A percentile compares a stretch with the other conserved stretches of the same genome.
These are phyloP conservation scores for Halesus radiatus DNA, from an alignment of 1,140 invertebrate species.

Conservation along the genomic window DNA sequence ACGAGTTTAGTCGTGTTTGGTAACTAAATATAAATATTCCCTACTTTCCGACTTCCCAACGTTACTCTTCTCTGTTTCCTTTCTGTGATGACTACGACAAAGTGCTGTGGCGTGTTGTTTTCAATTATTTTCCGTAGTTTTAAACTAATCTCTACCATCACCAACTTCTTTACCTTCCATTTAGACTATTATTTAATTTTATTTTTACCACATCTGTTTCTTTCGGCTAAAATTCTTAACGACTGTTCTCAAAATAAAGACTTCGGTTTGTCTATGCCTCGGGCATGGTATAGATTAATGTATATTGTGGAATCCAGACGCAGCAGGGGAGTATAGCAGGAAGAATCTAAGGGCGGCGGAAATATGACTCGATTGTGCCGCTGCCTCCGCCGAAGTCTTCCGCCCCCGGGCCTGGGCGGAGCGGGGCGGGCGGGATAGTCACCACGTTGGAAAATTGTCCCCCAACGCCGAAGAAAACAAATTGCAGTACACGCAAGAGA, in stretches of 20 bases:
- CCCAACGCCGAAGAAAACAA: constrained; percentile 21
- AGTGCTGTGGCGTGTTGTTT: no score
- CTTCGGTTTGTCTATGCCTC: neutral
- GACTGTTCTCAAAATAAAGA: neutral
- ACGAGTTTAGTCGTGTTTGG: no score
- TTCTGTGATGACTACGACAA: no score
- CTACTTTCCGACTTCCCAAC: no score
- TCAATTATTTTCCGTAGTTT: no score
- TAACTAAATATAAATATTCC: no score
- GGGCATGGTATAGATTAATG: neutral
- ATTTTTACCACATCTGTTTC: no score
- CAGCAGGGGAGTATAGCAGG: neutral
- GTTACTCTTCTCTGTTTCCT: no score
- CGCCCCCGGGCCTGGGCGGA: neutral
- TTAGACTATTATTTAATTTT: no score
- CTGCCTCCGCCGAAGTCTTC: neutral
- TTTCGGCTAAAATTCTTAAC: no score
- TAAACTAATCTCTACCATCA: no score
- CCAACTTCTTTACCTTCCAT: no score
- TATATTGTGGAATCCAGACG: neutral
- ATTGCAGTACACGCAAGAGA: constrained; percentile 34
- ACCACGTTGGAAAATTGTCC: constrained; percentile 8
- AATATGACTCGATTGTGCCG: constrained; percentile 31
- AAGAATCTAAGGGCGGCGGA: neutral
- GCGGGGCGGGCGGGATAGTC: neutral